Conservation (phyloP, 2,113 vertebrate genomes). For the Sebastes schlegelii region DNA sequence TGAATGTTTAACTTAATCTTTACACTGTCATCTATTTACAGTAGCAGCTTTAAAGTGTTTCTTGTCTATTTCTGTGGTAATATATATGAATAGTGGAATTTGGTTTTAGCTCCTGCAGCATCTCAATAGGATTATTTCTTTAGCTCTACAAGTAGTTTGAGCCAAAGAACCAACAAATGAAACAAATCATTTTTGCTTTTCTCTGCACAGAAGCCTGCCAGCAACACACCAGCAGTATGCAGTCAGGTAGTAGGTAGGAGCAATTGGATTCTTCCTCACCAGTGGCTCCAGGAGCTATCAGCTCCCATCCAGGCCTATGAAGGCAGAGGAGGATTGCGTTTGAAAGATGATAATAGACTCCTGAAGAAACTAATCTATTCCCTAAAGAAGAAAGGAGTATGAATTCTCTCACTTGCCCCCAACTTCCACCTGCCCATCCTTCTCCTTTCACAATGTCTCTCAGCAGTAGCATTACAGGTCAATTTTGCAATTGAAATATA, state of each 20-base stretch:
- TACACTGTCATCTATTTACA: slow-evolving; percentile 34
- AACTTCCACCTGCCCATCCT: slow-evolving; percentile 28
- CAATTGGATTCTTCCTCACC: slow-evolving; percentile 59
- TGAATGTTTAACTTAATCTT: slow-evolving; percentile 21
- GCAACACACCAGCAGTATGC: slow-evolving; percentile 21
- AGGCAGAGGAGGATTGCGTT: slow-evolving; percentile 68
- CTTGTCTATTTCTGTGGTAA: slow-evolving; percentile 12
- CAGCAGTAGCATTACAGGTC: slow-evolving; percentile 42
- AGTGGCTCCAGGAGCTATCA: slow-evolving; percentile 61
- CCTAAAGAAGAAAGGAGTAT: slow-evolving; percentile 64
- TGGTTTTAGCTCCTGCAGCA: slow-evolving; percentile 5
- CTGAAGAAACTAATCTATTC: slow-evolving; percentile 76
- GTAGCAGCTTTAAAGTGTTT: slow-evolving; percentile 29
- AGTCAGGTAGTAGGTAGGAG: slow-evolving; percentile 47
- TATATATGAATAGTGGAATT: slow-evolving; percentile 16
- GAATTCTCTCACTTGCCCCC: slow-evolving; percentile 52
- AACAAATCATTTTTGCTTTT: slow-evolving; percentile 58
- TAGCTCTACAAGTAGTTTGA: slow-evolving; percentile 4
- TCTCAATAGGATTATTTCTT: slow-evolving; percentile 10
- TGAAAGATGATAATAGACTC: slow-evolving; percentile 80
- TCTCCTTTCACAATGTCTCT: slow-evolving; percentile 37
- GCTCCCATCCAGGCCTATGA: slow-evolving; percentile 57
- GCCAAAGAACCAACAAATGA: slow-evolving; percentile 35
- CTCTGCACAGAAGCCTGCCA: slow-evolving; percentile 32
- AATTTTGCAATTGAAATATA: slow-evolving; percentile 55